These are phyloP conservation scores for Sinelater perroti DNA, from an alignment of 2,888 invertebrate genomes.

Conservation along the genomic window DNA sequence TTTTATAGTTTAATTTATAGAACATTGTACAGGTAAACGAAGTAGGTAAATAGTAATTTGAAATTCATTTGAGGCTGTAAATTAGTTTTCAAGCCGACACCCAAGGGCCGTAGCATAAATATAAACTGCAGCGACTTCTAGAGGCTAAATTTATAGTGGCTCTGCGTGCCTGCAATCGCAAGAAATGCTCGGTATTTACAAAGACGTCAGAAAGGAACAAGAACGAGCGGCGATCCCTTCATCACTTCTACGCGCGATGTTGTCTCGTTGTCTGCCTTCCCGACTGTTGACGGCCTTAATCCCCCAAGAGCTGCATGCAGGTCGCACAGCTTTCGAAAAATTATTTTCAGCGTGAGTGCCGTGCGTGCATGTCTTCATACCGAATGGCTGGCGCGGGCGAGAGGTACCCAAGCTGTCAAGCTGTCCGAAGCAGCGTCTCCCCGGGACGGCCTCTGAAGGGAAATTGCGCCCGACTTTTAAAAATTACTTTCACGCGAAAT, in stretches of 20 bases:
- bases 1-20: no score
- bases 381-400: background rate
- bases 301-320: conserved; percentile 37
- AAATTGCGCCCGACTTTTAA: background rate
- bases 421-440: background rate
- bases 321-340: conserved; percentile 44
- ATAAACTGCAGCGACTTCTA: no score
- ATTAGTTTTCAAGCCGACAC: no score
- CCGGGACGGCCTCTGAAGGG: background rate
- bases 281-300: conserved; percentile 18
- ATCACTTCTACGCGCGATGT: conserved; percentile 31
- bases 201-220: conserved; percentile 25
- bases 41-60: no score
- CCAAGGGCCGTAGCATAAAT: no score
- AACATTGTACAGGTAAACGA: no score
- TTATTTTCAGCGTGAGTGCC: conserved; percentile 43
- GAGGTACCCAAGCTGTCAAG: background rate
- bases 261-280: conserved; percentile 40
- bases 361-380: conserved; percentile 44
- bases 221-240: conserved; percentile 19
- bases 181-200: no score
- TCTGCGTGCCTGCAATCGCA: no score
- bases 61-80: no score
- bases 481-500: background rate
- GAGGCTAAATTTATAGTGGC: no score